Evolutionary conservation across 1,140 invertebrate species (phyloP).

Genomic region (Coptotermes formosanus): DNA sequence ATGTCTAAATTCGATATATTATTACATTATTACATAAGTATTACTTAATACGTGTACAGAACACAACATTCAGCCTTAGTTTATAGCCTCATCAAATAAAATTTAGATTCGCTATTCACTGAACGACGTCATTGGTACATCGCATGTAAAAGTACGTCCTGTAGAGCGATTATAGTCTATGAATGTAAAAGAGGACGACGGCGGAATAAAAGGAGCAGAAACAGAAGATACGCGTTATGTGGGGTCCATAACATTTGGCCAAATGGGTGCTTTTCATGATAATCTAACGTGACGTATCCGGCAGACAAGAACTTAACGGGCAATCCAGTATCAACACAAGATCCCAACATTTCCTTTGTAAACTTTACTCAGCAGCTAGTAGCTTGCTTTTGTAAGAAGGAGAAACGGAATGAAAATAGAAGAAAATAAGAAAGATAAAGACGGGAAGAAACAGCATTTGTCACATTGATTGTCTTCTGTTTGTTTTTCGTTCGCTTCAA

Average conservation of each 20-base stretch:
- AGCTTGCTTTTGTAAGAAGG: not conserved
- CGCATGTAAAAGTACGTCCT: no score
- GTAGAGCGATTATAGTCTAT: no score
- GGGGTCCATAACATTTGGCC: not conserved
- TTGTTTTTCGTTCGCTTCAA: not conserved
- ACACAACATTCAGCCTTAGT: no score
- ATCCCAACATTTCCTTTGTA: not conserved
- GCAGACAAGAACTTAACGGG: not conserved
- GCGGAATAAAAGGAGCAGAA: not conserved
- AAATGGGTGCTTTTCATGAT: not conserved
- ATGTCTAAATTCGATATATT: no score
- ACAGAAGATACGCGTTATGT: not conserved
- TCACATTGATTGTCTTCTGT: conserved; percentile 9
- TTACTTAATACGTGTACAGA: no score
- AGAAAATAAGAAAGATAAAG: not conserved
- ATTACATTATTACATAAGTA: no score
- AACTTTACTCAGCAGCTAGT: not conserved
- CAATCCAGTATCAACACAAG: not conserved
- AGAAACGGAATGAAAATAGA: not conserved
- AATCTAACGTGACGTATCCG: not conserved
- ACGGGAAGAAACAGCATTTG: not conserved
- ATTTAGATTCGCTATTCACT: no score
- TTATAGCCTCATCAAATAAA: no score
- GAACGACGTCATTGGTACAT: no score
- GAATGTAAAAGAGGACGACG: not conserved